phyloP scores from a whole-genome alignment of 2,888 invertebrate genomes.

The Sclerodermus sp. region DNA sequence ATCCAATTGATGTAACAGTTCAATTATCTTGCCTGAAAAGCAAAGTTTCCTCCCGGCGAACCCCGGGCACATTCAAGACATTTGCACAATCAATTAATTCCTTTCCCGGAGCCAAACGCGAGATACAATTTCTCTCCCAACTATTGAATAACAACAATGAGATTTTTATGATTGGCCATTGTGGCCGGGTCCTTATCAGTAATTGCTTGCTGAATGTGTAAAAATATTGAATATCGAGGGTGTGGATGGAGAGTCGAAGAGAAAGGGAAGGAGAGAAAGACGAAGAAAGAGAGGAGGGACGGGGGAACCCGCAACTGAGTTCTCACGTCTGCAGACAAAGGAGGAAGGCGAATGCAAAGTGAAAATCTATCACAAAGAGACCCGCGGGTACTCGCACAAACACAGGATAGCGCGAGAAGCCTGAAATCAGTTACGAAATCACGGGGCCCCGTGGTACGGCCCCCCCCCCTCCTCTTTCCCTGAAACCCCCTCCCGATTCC shows the following conservation, averaged over 20 bases:
- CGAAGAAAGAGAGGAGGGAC: conserved; percentile 7
- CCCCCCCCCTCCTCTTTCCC: conserved; percentile 16
- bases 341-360: conserved; percentile 20
- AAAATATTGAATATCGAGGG: background rate
- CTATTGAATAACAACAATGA: too few relatives aligned
- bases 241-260: too few relatives aligned
- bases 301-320: conserved; percentile 10
- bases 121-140: too few relatives aligned
- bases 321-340: conserved; percentile 49
- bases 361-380: conserved; percentile 21
- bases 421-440: conserved; percentile 44
- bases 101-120: too few relatives aligned
- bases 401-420: conserved; percentile 29
- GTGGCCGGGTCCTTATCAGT: too few relatives aligned
- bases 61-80: too few relatives aligned
- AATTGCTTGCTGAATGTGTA: background rate
- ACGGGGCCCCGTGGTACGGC: conserved; percentile 29
- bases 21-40: too few relatives aligned
- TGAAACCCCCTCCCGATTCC: conserved; percentile 16
- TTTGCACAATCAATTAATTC: too few relatives aligned
- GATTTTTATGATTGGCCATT: too few relatives aligned
- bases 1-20: too few relatives aligned
- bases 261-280: conserved; percentile 4
- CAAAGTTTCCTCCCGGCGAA: too few relatives aligned
- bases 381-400: background rate